Conservation (phyloP, 1,140 invertebrate species). For the Drosophila baimaii region DNA sequence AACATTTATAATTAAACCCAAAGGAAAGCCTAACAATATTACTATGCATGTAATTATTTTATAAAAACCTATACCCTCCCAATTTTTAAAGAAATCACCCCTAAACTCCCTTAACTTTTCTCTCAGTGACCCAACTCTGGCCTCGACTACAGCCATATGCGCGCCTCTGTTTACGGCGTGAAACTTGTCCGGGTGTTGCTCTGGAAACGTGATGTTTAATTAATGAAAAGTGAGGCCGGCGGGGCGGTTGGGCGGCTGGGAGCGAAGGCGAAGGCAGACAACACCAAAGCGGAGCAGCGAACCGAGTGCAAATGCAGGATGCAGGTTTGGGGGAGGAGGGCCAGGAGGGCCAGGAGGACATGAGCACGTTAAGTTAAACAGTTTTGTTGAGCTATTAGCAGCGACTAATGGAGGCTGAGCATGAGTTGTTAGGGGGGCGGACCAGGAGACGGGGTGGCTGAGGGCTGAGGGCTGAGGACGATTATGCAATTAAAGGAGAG, state of each 20-base stretch:
- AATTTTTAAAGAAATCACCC: too few relatives aligned
- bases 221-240: constrained; percentile 67
- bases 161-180: constrained; percentile 31
- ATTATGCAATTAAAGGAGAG: constrained; percentile 74
- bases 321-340: not conserved
- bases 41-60: too few relatives aligned
- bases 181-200: constrained; percentile 79
- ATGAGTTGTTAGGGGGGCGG: too few relatives aligned
- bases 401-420: constrained; percentile 75
- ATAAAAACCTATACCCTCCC: too few relatives aligned
- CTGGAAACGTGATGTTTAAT: constrained; percentile 82
- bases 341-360: constrained; percentile 24
- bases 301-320: constrained; percentile 19
- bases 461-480: constrained; percentile 21
- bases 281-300: constrained; percentile 34
- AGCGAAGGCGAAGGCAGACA: constrained; percentile 26
- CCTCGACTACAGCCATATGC: not conserved
- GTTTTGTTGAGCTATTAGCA: constrained; percentile 73
- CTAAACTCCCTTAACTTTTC: too few relatives aligned
- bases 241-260: constrained; percentile 3
- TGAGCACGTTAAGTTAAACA: constrained; percentile 68
- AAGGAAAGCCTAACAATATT: too few relatives aligned
- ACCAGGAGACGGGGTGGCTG: constrained; percentile 2
- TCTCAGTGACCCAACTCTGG: constrained; percentile 1
- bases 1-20: too few relatives aligned